Conservation (phyloP, 2,113 vertebrate species). For the Pheucticus melanocephalus region DNA sequence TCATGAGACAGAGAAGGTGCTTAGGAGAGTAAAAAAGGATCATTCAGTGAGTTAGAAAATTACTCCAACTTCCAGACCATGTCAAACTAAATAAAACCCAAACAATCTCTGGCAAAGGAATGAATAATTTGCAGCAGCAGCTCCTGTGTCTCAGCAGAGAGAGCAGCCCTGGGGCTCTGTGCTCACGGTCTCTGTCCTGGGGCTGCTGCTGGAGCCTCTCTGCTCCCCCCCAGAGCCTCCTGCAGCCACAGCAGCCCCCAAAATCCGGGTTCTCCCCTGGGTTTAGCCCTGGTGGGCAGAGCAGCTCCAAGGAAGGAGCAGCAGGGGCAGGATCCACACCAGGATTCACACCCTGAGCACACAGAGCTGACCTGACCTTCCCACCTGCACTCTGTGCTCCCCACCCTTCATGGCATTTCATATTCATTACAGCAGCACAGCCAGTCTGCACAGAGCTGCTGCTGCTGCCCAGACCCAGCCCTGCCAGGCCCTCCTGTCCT, state of each 20-base stretch:
- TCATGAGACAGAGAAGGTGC: constrained; percentile 1
- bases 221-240: neutral
- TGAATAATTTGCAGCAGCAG: constrained; percentile 32
- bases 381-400: neutral
- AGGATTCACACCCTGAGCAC: rapidly evolving
- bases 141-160: neutral
- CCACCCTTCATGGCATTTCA: rapidly evolving
- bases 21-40: constrained; percentile 37
- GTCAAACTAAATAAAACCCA: constrained; percentile 48
- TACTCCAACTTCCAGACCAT: constrained; percentile 39
- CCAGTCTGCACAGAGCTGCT: neutral
- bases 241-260: neutral
- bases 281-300: rapidly evolving
- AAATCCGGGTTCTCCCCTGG: rapidly evolving
- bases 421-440: rapidly evolving
- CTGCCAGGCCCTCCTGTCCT: neutral
- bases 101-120: constrained; percentile 29
- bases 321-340: neutral
- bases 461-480: neutral
- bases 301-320: neutral
- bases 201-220: neutral
- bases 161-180: neutral
- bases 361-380: no score
- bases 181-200: rapidly evolving
- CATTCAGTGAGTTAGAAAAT: constrained; percentile 65